A percentile compares a stretch with the other conserved stretches of the same genome.
Conservation (phyloP, 2,888 invertebrate genomes). For the Spilosoma lubricipeda region DNA sequence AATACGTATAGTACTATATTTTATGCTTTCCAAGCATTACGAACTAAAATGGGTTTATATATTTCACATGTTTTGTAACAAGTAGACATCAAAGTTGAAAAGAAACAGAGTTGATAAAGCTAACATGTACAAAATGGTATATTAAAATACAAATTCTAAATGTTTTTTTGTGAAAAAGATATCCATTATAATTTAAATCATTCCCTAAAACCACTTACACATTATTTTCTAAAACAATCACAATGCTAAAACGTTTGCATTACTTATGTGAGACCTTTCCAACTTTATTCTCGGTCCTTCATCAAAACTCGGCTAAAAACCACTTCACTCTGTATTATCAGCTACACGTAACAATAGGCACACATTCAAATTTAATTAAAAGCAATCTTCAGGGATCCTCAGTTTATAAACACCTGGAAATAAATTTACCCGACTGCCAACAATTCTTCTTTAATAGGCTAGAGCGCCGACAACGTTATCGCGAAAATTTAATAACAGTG, state of each 20-base stretch:
- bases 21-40: background rate
- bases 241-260: conserved; percentile 22
- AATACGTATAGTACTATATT: background rate
- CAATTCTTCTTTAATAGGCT: conserved; percentile 74
- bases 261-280: conserved; percentile 28
- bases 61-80: background rate
- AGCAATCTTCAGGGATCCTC: conserved; percentile 60
- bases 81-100: background rate
- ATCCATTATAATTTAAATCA: background rate
- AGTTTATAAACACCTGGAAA: conserved; percentile 61
- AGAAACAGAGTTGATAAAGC: background rate
- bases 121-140: background rate
- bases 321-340: conserved; percentile 27
- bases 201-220: conserved; percentile 5
- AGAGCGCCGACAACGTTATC: conserved; percentile 66
- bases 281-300: conserved; percentile 16
- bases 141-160: background rate
- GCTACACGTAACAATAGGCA: conserved; percentile 37
- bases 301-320: conserved; percentile 43
- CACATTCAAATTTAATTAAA: conserved; percentile 70
- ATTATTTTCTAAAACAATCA: conserved; percentile 12
- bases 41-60: background rate
- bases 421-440: conserved; percentile 68
- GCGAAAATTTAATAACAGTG: conserved; percentile 74
- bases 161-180: background rate